Evolutionary conservation across 2,113 vertebrate genomes (phyloP).

Genomic region (Fukomys damarensis): DNA sequence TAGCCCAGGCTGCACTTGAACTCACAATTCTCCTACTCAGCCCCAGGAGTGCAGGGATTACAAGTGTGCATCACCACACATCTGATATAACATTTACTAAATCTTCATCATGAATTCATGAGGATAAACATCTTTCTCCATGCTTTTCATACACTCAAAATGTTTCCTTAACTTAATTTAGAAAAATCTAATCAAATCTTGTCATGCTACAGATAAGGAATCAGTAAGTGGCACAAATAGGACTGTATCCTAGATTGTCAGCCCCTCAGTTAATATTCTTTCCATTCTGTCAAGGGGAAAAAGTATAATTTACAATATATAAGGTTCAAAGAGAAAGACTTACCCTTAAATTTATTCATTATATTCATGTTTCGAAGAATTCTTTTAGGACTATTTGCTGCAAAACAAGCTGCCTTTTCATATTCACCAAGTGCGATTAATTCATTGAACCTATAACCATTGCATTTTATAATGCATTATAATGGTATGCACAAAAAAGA

Average conservation of each 20-base stretch:
- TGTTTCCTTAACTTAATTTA: conserved; percentile 27
- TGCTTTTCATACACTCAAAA: conserved; percentile 37
- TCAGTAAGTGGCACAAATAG: not conserved
- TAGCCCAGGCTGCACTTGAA: not conserved
- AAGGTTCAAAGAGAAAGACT: conserved; percentile 65
- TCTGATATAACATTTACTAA: not conserved
- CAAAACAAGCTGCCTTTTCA: conserved; percentile 85
- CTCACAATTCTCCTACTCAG: not conserved
- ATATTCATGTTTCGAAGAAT: conserved; percentile 86
- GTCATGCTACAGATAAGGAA: conserved; percentile 43
- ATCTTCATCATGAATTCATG: not conserved
- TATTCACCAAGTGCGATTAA: conserved; percentile 86
- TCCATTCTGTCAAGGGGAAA: not conserved
- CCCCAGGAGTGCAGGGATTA: not conserved
- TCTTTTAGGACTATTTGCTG: conserved; percentile 86
- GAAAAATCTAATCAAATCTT: conserved; percentile 28
- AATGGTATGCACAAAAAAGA: conserved; percentile 35
- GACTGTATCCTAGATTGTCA: not conserved
- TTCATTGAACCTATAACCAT: conserved; percentile 85
- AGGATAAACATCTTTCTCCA: not conserved
- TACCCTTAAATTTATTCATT: conserved; percentile 86
- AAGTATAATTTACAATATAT: not conserved
- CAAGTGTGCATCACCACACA: not conserved
- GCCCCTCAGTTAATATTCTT: not conserved
- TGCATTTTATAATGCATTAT: conserved; percentile 59